These are phyloP conservation scores for Peromyscus californicus DNA, from an alignment of 2,113 vertebrate species.

Conservation along the genomic window DNA sequence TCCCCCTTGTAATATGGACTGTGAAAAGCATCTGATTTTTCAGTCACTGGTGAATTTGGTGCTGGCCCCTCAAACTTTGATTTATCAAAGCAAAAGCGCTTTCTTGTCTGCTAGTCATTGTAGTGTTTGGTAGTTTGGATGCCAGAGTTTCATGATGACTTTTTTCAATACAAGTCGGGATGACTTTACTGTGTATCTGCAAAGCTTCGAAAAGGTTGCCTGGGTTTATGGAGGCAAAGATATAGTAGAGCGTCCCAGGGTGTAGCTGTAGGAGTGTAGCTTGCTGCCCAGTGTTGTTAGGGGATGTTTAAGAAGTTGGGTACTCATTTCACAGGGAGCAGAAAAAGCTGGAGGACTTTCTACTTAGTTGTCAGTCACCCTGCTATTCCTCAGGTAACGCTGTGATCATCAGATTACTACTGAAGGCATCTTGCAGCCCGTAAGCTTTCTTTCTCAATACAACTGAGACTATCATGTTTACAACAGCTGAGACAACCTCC, in stretches of 20 bases:
- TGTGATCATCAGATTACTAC: constrained; percentile 93
- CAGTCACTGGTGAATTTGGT: not conserved
- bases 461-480: constrained; percentile 93
- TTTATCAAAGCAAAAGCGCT: constrained; percentile 91
- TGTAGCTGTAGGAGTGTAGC: constrained; percentile 95
- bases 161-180: constrained; percentile 96
- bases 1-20: constrained; percentile 72
- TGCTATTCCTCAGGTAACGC: constrained; percentile 96
- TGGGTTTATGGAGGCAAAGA: constrained; percentile 94
- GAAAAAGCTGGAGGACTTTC: constrained; percentile 91
- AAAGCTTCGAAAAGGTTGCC: constrained; percentile 95
- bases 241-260: constrained; percentile 89
- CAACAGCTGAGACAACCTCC: constrained; percentile 92
- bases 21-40: not conserved
- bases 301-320: constrained; percentile 86
- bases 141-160: constrained; percentile 95
- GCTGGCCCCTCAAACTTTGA: not conserved
- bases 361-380: constrained; percentile 92
- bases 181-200: constrained; percentile 94
- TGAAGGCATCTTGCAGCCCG: constrained; percentile 94
- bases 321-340: constrained; percentile 85
- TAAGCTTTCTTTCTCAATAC: constrained; percentile 95
- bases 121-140: constrained; percentile 95
- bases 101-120: constrained; percentile 92
- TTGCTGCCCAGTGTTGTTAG: constrained; percentile 95